phyloP scores from a whole-genome alignment of 1,140 invertebrate species.

The Cydia fagiglandana region DNA sequence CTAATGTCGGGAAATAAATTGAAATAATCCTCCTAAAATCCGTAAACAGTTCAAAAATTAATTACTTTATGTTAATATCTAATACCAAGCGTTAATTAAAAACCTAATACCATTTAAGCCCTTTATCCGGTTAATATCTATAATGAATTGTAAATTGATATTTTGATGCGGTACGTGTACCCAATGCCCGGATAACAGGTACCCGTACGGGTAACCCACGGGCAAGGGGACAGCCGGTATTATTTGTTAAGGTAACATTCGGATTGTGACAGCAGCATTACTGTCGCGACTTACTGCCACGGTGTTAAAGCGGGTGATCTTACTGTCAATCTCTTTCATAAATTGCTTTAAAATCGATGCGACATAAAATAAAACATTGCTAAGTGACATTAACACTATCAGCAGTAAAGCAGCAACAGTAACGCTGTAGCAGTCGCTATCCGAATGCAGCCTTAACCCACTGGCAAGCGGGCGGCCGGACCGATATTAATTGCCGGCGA shows the following conservation, averaged over 20 bases:
- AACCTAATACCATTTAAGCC: slow-evolving; percentile 12
- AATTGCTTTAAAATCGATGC: no score
- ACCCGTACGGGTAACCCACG: not conserved
- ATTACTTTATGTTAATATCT: not conserved
- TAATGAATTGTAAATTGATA: slow-evolving; percentile 30
- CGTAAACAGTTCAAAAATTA: not conserved
- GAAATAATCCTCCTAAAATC: no score
- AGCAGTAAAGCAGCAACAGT: no score
- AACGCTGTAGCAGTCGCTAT: no score
- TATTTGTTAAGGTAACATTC: not conserved
- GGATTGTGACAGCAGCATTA: no score
- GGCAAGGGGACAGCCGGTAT: not conserved
- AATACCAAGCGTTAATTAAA: not conserved
- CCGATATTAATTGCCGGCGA: slow-evolving; percentile 22
- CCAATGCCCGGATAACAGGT: not conserved
- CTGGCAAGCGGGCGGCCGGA: not conserved
- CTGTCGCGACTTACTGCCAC: no score
- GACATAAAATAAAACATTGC: no score
- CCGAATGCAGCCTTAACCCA: no score
- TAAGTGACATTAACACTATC: no score
- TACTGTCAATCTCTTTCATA: no score
- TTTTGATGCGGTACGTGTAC: not conserved
- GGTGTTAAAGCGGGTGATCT: no score
- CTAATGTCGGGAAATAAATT: no score
- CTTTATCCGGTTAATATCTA: slow-evolving; percentile 29